phyloP scores from a whole-genome alignment of 2,797 vertebrate species.

The Esox lucius region DNA sequence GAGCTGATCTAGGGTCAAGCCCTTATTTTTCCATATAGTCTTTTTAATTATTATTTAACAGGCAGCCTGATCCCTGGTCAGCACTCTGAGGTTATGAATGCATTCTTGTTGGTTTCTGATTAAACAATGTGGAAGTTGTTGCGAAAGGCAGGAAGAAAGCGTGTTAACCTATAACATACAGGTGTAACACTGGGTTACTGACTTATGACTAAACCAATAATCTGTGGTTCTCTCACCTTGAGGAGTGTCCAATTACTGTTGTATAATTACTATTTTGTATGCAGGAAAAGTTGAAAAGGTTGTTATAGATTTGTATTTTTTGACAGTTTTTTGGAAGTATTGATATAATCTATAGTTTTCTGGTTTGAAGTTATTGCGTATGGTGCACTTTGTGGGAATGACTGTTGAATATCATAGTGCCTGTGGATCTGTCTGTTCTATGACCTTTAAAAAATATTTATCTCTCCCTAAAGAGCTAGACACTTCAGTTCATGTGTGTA shows the following conservation, averaged over 20 bases:
- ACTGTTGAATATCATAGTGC: slow-evolving; percentile 47
- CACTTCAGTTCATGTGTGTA: too few species aligned
- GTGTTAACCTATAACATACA: slow-evolving; percentile 51
- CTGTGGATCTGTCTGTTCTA: too few species aligned
- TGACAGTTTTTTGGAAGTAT: slow-evolving; percentile 45
- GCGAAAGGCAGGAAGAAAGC: slow-evolving; percentile 12
- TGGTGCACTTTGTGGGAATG: slow-evolving; percentile 72
- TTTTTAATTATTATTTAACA: not conserved
- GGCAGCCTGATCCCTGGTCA: not conserved
- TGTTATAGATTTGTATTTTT: slow-evolving; percentile 57
- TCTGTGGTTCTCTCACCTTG: slow-evolving; percentile 48
- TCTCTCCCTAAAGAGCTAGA: too few species aligned
- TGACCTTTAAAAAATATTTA: too few species aligned
- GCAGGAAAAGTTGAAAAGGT: slow-evolving; percentile 1
- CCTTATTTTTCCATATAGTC: not conserved
- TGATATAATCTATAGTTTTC: slow-evolving; percentile 29
- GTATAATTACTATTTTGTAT: slow-evolving; percentile 44
- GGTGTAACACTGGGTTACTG: slow-evolving; percentile 49
- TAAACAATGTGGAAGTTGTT: slow-evolving; percentile 31
- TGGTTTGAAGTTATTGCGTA: not conserved
- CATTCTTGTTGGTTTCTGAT: slow-evolving; percentile 14
- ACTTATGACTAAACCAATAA: slow-evolving; percentile 48
- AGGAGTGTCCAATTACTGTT: slow-evolving; percentile 42
- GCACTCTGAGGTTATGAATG: not conserved
- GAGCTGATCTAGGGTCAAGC: not conserved